Evolutionary conservation across 2,113 vertebrate genomes (phyloP), one percentile per base, ranked within the genome.

Genomic region (Entosphenus tridentatus): DNA sequence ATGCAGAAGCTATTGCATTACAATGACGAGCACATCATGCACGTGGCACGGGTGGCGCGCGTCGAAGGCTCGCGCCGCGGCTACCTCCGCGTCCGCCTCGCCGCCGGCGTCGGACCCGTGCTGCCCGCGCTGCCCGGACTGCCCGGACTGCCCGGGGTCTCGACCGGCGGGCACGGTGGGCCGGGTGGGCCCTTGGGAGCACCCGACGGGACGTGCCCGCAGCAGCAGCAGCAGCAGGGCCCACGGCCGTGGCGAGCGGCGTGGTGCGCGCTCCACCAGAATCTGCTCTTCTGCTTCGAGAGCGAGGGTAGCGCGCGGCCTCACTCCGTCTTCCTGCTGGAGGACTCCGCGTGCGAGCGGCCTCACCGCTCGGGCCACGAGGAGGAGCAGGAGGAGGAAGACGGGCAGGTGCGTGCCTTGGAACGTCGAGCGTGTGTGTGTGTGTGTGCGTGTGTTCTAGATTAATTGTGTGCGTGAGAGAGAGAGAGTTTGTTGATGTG

Each of bases 281-380:
- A 65, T 21, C 21, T 65, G 62, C 62, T 65, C 62, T 65, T 65
- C 62, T 65, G 62, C 62, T 65, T 65, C 62, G n/a, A 9, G n/a
- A 65, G 21, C 62, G 62, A 65, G 62, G 62, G n/a, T 10, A 65
- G n/a, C 62, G n/a, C n/a, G 62, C n/a, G 10, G 62, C 62, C 62
- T 21, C n/a, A 21, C 21, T n/a, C 62, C n/a, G 62, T 65, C 8
- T 65, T 65, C 21, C 62, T 65, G 1, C 62, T 65, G n/a, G 62
- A 65, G 10, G 62, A 10, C 10, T 65, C n/a, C 62, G 21, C n/a
- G 62, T 65, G 62, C 62, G 62, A 65, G n/a, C 39, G 39, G 39
- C 4, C 39, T 39, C 39, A 39, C 5, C 39, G 39, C 39, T 7
- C 39, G 39, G 62, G n/a, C 21, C n/a, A 9, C 62, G 62, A 65